Evolutionary conservation across 2,888 invertebrate species (phyloP).

Genomic region (Drosophila parthenogenetica): DNA sequence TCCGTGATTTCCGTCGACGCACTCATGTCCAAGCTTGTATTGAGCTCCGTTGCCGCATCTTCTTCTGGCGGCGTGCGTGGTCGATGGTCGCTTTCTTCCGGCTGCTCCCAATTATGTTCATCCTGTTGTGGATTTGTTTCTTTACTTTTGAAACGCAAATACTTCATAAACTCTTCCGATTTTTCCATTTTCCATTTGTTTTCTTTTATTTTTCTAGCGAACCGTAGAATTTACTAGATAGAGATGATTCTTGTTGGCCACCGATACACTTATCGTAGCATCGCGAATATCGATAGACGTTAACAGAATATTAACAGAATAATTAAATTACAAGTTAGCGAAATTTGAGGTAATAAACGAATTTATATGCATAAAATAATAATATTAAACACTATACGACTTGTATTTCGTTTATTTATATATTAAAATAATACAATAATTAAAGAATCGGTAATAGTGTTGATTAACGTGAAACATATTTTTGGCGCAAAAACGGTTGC

Average conservation of each 20-base stretch:
- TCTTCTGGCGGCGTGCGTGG: slow-evolving; percentile 52
- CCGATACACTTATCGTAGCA: slow-evolving; percentile 11
- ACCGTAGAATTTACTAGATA: slow-evolving; percentile 7
- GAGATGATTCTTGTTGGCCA: slow-evolving; percentile 8
- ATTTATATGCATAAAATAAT: too few relatives aligned
- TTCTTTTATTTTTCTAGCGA: slow-evolving; percentile 1
- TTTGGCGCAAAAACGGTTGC: slow-evolving; percentile 22
- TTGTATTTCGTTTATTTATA: neutral
- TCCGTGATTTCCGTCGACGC: slow-evolving; percentile 50
- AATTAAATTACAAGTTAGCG: too few relatives aligned
- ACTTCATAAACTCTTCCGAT: slow-evolving; percentile 9
- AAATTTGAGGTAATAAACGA: too few relatives aligned
- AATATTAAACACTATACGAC: neutral
- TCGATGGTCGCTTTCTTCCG: neutral
- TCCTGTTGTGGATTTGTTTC: neutral
- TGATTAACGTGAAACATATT: neutral
- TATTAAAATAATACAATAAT: neutral
- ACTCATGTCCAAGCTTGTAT: slow-evolving; percentile 46
- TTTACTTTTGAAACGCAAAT: slow-evolving; percentile 22
- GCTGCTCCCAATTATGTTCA: slow-evolving; percentile 2
- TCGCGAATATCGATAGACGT: slow-evolving; percentile 8
- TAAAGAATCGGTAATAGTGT: slow-evolving; percentile 15
- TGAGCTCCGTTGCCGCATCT: slow-evolving; percentile 43
- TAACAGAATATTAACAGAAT: too few relatives aligned
- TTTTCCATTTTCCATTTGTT: slow-evolving; percentile 28